Evolutionary conservation across 2,888 invertebrate genomes (phyloP), one percentile per base, ranked within the genome.

Genomic region (Margaritifera margaritifera): DNA sequence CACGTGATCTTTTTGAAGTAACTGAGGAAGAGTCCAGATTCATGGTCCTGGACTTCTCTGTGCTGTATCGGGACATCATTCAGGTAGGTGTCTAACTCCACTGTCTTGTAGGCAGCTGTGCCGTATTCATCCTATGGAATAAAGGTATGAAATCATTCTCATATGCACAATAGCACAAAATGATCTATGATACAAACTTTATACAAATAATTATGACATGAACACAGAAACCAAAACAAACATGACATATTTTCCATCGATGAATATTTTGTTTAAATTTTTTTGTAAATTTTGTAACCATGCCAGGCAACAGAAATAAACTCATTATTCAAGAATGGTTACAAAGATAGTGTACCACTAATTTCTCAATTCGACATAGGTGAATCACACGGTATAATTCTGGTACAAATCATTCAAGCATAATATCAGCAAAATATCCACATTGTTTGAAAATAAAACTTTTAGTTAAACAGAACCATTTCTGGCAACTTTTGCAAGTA

Each of bases 91-190:
- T 89, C 89, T 56, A 89, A 77, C 70, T 89, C 89, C 20, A 89
- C 89, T 8, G 89, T 89, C 74, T 89, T 89, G 81, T 88, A 89
- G 20, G 89, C 89, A 0, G 89, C 89, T 20, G 88, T 87, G 6
- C 87, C 88, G 68, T 89, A 89, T 72, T 89, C 89, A 76, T 89
- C 89, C 88, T 88, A 66, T 11, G 69, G 57, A 53, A 24, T 61
- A 64, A 2, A 65, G 42, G 31, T 11, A 19, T 60, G n/a, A 60
- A 24, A 60, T 25, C 27, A 18, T n/a, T 22, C 4, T 2, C 18
- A 56, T 19, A n/a, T 11, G 15, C 15, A 56, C n/a, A 56, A 22
- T 19, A 5, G n/a, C 15, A 56, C 56, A 24, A 56, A 56, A 0
- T 22, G 42, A 42, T 42, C 11, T 11, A 42, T 11, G 42, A 56